Percentiles rank a stretch among this genome's conserved stretches.
These are phyloP conservation scores for Pseudomyrmex sp. DNA, from an alignment of 1,140 invertebrate species.

Conservation along the genomic window DNA sequence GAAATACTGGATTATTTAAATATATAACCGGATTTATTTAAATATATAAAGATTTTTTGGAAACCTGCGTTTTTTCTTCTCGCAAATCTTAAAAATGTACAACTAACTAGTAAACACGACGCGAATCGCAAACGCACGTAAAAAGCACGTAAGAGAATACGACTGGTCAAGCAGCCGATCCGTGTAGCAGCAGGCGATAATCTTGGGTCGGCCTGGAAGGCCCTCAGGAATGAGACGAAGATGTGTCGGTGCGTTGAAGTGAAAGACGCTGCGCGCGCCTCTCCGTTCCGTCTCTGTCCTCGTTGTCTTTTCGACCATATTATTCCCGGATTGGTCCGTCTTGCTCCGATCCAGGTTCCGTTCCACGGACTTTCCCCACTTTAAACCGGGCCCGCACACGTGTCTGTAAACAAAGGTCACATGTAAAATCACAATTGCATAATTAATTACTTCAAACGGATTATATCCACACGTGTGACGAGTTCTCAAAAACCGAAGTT, in stretches of 20 bases:
- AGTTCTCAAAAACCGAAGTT: background rate
- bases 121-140: background rate
- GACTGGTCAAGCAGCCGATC: slow-evolving; percentile 43
- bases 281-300: slow-evolving; percentile 49
- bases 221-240: slow-evolving; percentile 53
- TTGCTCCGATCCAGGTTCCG: background rate
- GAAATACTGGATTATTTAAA: background rate
- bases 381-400: background rate
- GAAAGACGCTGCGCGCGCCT: slow-evolving; percentile 69
- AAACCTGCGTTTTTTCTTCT: background rate
- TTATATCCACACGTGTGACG: background rate
- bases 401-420: slow-evolving; percentile 5
- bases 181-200: slow-evolving; percentile 40
- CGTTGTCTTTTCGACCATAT: slow-evolving; percentile 42
- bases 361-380: slow-evolving; percentile 20
- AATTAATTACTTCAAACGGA: background rate
- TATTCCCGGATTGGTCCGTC: slow-evolving; percentile 13
- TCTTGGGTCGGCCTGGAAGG: slow-evolving; percentile 28
- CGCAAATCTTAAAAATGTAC: background rate
- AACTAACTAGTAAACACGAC: background rate
- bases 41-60: too few relatives aligned
- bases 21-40: too few relatives aligned
- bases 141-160: slow-evolving; percentile 37
- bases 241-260: slow-evolving; percentile 50
- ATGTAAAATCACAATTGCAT: slow-evolving; percentile 18